Evolutionary conservation across 2,113 vertebrate species (phyloP), one percentile per base, ranked within the genome.

Genomic region (Theropithecus gelada): DNA sequence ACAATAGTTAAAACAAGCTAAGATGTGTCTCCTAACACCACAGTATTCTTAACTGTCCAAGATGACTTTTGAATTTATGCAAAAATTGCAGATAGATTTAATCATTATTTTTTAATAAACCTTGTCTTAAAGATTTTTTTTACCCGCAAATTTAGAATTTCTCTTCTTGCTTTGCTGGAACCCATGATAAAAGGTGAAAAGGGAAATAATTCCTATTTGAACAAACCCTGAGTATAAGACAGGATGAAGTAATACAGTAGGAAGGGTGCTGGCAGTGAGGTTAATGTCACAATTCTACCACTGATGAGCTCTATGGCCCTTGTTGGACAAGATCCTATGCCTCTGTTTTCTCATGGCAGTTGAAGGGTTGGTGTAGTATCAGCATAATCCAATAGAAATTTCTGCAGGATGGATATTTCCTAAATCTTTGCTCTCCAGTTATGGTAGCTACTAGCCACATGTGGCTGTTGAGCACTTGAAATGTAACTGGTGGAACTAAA

Each of bases 141-240:
- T 3, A 18, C 12, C 13, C 35, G 23, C 20, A 73, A 61, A 80
- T 59, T 87, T 76, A 59, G 35, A 89, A 50, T 93, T 95, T 93
- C 30, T 96, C 30, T 78, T 64, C 6, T 93, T 94, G 8, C 38
- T 97, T 96, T 97, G 8, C 73, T 92, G 14, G 32, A 86, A 75
- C 45, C 32, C 23, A 57, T 3, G 79, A 66, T 48, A 66, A 92
- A 86, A 43, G 2, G 38, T 88, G 43, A 55, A 70, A 79, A 79
- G 30, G 30, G 64, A 90, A 93, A n/a, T 90, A 50, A 76, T 59
- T 87, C 48, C 18, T 11, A 55, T 83, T 93, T 90, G 32, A 83
- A 86, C 78, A 95, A 85, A 83, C 16, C 38, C 43, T 88, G 32
- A 84, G 4, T 91, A 48, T 97, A 57, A 68, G 59, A 17, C 64